Percentiles rank a stretch among this genome's conserved stretches.
Conservation (phyloP, 2,888 invertebrate genomes). For the Drosophila parthenogenetica region DNA sequence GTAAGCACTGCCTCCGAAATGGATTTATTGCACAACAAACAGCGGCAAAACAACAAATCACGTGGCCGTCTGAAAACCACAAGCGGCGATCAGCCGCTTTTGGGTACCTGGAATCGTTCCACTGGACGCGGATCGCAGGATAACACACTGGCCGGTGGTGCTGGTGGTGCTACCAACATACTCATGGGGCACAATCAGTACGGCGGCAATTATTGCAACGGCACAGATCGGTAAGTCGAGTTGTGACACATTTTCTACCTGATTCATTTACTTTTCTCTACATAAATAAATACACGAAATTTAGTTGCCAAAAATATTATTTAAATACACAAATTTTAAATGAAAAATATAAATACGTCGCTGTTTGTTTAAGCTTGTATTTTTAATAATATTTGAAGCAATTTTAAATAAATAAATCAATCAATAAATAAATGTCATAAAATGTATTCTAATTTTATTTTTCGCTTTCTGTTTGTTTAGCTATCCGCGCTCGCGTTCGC, state of each 20-base stretch:
- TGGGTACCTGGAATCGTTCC: slow-evolving; percentile 89
- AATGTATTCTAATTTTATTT: neutral
- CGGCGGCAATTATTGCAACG: slow-evolving; percentile 88
- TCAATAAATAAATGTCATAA: neutral
- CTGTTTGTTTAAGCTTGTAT: too few relatives aligned
- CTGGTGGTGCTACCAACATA: slow-evolving; percentile 74
- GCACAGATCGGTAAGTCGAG: slow-evolving; percentile 87
- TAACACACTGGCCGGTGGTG: slow-evolving; percentile 85
- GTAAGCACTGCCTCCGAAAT: slow-evolving; percentile 89
- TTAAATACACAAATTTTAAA: neutral
- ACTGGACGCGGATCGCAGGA: slow-evolving; percentile 86
- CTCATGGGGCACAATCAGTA: slow-evolving; percentile 87
- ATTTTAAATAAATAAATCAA: neutral
- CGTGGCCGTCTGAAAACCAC: slow-evolving; percentile 88
- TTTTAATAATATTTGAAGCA: too few relatives aligned
- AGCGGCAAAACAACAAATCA: slow-evolving; percentile 87
- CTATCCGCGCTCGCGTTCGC: slow-evolving; percentile 80
- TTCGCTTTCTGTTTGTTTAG: slow-evolving; percentile 35
- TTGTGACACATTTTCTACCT: too few relatives aligned
- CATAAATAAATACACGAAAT: too few relatives aligned
- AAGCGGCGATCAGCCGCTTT: slow-evolving; percentile 89
- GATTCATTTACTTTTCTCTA: too few relatives aligned
- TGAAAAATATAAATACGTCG: too few relatives aligned
- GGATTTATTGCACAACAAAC: slow-evolving; percentile 87
- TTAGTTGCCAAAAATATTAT: neutral